phyloP scores from a whole-genome alignment of 2,888 invertebrate species.

The Anoplius nigerrimus region DNA sequence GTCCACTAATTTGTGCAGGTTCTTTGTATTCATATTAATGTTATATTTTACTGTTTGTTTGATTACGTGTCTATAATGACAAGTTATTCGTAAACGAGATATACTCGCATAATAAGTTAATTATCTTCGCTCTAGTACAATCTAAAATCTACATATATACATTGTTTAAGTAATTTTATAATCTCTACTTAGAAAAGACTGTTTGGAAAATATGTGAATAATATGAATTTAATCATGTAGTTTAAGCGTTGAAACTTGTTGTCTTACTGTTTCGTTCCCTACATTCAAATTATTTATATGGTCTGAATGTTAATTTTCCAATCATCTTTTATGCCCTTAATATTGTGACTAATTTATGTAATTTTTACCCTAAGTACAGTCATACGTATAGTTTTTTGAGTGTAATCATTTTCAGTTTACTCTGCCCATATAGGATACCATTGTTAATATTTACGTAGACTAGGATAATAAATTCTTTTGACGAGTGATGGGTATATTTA shows the following conservation, averaged over 20 bases:
- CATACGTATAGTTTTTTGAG: neutral
- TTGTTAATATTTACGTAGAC: neutral
- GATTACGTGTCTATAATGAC: neutral
- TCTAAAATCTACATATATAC: constrained; percentile 24
- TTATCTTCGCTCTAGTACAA: constrained; percentile 19
- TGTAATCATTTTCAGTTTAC: too few species aligned
- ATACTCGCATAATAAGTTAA: constrained; percentile 34
- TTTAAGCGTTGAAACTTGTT: too few species aligned
- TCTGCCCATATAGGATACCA: neutral
- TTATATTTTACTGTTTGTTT: constrained; percentile 15
- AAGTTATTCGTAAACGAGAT: constrained; percentile 8
- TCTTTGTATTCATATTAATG: constrained; percentile 12
- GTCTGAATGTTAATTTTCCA: too few species aligned
- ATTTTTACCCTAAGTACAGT: constrained; percentile 6
- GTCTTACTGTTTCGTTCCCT: too few species aligned
- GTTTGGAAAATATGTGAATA: too few species aligned
- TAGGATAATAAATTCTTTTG: neutral
- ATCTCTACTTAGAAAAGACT: too few species aligned
- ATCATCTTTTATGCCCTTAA: neutral
- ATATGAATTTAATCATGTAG: too few species aligned
- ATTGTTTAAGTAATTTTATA: neutral
- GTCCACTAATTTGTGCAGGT: constrained; percentile 21
- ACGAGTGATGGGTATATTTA: too few species aligned
- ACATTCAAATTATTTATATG: too few species aligned
- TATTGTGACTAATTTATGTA: neutral